phyloP scores from a whole-genome alignment of 30 jellyfish, hydroid and myxozoan species.

The Mastigias papua region DNA sequence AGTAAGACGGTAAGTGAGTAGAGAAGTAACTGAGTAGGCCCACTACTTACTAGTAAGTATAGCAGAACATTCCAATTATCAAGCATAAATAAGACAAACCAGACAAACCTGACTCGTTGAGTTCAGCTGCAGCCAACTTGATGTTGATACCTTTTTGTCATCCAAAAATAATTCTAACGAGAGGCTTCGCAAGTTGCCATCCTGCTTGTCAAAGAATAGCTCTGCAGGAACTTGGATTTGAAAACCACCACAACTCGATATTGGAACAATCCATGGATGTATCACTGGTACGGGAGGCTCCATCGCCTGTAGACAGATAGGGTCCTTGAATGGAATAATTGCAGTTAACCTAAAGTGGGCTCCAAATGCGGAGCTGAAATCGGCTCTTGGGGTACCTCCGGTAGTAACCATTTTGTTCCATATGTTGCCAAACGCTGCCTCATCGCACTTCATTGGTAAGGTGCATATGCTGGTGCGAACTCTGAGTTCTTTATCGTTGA shows the following conservation, averaged over 20 bases:
- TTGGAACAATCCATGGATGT: constrained; percentile 66
- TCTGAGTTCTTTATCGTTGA: constrained; percentile 6
- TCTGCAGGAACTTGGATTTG: constrained; percentile 61
- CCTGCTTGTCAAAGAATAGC: constrained; percentile 69
- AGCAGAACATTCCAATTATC: too few relatives aligned
- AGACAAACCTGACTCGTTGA: constrained; percentile 63
- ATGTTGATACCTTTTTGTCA: constrained; percentile 7
- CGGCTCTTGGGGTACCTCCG: constrained; percentile 19
- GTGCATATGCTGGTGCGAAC: constrained; percentile 74
- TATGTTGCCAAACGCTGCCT: constrained; percentile 52
- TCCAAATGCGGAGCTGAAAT: constrained; percentile 29
- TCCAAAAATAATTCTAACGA: constrained; percentile 23
- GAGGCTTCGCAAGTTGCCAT: constrained; percentile 82
- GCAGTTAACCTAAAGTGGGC: constrained; percentile 35
- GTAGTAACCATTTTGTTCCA: constrained; percentile 35
- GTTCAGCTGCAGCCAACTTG: constrained; percentile 61
- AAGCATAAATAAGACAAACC: too few relatives aligned
- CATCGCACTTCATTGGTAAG: constrained; percentile 84
- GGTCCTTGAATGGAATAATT: constrained; percentile 43
- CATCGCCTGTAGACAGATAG: constrained; percentile 74
- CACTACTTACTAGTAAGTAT: too few relatives aligned
- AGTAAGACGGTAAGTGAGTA: too few relatives aligned
- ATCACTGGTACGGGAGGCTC: constrained; percentile 89
- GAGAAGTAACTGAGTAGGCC: too few relatives aligned
- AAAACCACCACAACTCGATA: constrained; percentile 67